These are phyloP conservation scores for Chymomyza costata DNA, from an alignment of 1,140 invertebrate species.

Conservation along the genomic window DNA sequence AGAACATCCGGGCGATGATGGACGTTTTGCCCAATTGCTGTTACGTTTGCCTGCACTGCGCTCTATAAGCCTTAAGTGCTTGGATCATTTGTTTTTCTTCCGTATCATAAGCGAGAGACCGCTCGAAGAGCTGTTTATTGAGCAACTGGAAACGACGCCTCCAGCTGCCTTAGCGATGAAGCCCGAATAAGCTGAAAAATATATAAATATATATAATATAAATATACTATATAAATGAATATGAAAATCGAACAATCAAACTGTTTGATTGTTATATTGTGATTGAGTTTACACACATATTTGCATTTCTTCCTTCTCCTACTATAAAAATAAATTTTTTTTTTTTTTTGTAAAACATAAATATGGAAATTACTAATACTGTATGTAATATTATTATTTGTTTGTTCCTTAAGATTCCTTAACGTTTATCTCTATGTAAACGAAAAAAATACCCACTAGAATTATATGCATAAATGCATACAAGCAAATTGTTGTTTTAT, in stretches of 20 bases:
- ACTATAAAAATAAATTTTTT: slow-evolving; percentile 3
- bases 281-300: slow-evolving; percentile 65
- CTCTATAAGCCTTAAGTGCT: slow-evolving; percentile 96
- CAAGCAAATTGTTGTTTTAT: too few relatives aligned
- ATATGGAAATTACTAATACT: slow-evolving; percentile 37
- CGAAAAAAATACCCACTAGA: slow-evolving; percentile 45
- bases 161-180: slow-evolving; percentile 50
- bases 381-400: slow-evolving; percentile 37
- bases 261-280: slow-evolving; percentile 54
- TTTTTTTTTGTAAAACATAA: slow-evolving; percentile 19
- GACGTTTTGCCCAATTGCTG: slow-evolving; percentile 95
- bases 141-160: slow-evolving; percentile 55
- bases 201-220: not conserved
- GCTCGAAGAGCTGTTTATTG: slow-evolving; percentile 64
- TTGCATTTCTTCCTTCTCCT: slow-evolving; percentile 50
- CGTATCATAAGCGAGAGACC: slow-evolving; percentile 88
- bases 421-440: slow-evolving; percentile 46
- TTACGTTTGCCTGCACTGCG: slow-evolving; percentile 94
- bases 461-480: slow-evolving; percentile 6
- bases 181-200: slow-evolving; percentile 24
- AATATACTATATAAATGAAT: too few relatives aligned
- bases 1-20: slow-evolving; percentile 91
- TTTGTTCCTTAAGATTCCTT: slow-evolving; percentile 52
- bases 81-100: slow-evolving; percentile 97
- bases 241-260: too few relatives aligned